Conservation (phyloP, 2,797 vertebrate species). For the Craterocephalus amniculus region DNA sequence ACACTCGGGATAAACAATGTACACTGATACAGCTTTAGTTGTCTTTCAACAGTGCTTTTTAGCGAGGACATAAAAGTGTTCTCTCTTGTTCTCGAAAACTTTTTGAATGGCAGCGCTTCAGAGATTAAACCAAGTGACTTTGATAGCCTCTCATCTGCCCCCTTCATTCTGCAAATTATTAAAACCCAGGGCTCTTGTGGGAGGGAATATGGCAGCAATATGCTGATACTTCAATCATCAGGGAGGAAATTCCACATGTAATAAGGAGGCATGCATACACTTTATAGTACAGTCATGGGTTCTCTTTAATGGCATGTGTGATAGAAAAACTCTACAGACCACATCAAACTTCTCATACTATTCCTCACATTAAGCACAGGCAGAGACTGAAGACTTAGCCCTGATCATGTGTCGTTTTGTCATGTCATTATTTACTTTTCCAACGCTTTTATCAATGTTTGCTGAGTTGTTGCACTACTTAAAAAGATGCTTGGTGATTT, state of each 20-base stretch:
- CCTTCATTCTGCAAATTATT: conserved; percentile 72
- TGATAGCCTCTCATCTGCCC: conserved; percentile 68
- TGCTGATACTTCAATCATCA: conserved; percentile 83
- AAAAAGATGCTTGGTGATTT: conserved; percentile 11
- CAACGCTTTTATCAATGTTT: conserved; percentile 1
- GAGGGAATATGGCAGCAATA: conserved; percentile 81
- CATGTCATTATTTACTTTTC: conserved; percentile 17
- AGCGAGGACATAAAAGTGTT: conserved; percentile 45
- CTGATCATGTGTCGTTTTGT: conserved; percentile 14
- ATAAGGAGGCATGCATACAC: conserved; percentile 67
- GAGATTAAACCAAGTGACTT: conserved; percentile 70
- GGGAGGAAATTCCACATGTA: conserved; percentile 83
- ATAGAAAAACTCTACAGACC: conserved; percentile 68
- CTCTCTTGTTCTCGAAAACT: conserved; percentile 51
- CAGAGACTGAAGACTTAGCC: conserved; percentile 26
- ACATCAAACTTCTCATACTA: conserved; percentile 71
- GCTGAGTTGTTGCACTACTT: neutral
- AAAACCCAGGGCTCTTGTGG: conserved; percentile 71
- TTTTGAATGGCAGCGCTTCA: conserved; percentile 62
- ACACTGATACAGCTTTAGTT: conserved; percentile 27
- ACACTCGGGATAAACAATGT: conserved; percentile 43
- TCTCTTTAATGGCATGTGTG: conserved; percentile 71
- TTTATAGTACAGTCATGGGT: conserved; percentile 39
- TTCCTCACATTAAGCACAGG: conserved; percentile 34
- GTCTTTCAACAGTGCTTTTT: conserved; percentile 35